A percentile compares a stretch with the other conserved stretches of the same genome.
Conservation (phyloP, 2,888 invertebrate species). For the Drosophila leonis region DNA sequence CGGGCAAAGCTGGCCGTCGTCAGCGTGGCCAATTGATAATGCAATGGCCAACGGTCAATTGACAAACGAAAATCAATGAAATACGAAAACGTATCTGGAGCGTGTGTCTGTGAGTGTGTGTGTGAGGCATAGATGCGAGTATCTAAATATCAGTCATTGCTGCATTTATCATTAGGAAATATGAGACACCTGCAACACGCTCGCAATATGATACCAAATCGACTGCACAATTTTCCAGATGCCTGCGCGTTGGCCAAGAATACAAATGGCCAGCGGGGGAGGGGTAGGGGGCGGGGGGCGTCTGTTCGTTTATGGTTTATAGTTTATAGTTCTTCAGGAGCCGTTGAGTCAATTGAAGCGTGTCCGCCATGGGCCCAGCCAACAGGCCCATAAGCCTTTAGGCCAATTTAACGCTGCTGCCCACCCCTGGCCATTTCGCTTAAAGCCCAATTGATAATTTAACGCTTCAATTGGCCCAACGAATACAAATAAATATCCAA, state of each 20-base stretch:
- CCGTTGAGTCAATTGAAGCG: conserved; percentile 65
- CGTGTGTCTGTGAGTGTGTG: conserved; percentile 29
- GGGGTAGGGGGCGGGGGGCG: neutral
- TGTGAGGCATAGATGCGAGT: conserved; percentile 17
- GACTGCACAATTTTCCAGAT: conserved; percentile 77
- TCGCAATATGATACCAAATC: conserved; percentile 46
- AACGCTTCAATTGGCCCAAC: conserved; percentile 77
- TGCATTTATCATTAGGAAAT: conserved; percentile 52
- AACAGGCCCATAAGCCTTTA: conserved; percentile 52
- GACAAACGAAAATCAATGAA: conserved; percentile 75
- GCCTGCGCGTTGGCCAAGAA: conserved; percentile 47
- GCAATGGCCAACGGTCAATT: conserved; percentile 65
- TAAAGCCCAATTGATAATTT: conserved; percentile 79
- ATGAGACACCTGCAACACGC: conserved; percentile 71
- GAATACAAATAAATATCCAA: conserved; percentile 11
- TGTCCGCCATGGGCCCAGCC: conserved; percentile 56
- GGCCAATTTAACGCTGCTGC: conserved; percentile 77
- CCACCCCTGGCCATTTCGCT: conserved; percentile 54
- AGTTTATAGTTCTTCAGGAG: conserved; percentile 57
- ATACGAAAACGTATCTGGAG: conserved; percentile 62
- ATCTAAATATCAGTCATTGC: conserved; percentile 46
- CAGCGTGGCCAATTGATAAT: conserved; percentile 62
- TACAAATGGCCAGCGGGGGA: neutral
- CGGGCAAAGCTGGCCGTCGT: conserved; percentile 24
- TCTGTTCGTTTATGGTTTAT: conserved; percentile 13